These are phyloP conservation scores for Andrena bicolor DNA, from an alignment of 2,888 invertebrate genomes.

Conservation along the genomic window DNA sequence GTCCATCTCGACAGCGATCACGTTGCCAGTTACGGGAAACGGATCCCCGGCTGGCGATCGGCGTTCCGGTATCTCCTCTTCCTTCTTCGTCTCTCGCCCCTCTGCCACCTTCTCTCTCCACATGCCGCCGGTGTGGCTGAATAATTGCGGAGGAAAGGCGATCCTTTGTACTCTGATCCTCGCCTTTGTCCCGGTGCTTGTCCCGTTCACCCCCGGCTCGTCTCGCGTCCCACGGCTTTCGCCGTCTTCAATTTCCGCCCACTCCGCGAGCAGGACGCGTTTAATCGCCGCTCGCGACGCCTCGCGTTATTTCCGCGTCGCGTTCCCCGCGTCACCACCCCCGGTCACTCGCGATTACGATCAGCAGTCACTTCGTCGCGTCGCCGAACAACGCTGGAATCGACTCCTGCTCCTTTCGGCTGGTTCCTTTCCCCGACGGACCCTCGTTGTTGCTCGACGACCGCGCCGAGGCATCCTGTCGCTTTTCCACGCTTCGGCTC, in stretches of 20 bases:
- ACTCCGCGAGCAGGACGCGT: conserved; percentile 3
- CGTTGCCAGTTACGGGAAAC: conserved; percentile 31
- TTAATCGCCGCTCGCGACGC: conserved; percentile 32
- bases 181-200: conserved; percentile 43
- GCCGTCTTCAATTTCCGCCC: conserved; percentile 41
- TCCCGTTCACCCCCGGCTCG: conserved; percentile 24
- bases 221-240: conserved; percentile 1
- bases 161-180: conserved; percentile 49
- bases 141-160: conserved; percentile 64
- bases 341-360: conserved; percentile 18
- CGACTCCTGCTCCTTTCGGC: not conserved
- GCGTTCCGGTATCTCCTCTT: not conserved
- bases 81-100: not conserved
- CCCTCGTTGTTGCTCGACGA: not conserved
- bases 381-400: conserved; percentile 2
- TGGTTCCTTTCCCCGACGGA: not conserved
- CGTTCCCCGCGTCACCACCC: not conserved
- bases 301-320: conserved; percentile 9
- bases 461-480: not conserved
- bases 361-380: conserved; percentile 21
- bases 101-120: not conserved
- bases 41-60: conserved; percentile 36
- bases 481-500: no score
- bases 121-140: conserved; percentile 34
- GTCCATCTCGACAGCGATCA: conserved; percentile 38